phyloP scores from a whole-genome alignment of 2,888 invertebrate species.

The Latrodectus elegans region DNA sequence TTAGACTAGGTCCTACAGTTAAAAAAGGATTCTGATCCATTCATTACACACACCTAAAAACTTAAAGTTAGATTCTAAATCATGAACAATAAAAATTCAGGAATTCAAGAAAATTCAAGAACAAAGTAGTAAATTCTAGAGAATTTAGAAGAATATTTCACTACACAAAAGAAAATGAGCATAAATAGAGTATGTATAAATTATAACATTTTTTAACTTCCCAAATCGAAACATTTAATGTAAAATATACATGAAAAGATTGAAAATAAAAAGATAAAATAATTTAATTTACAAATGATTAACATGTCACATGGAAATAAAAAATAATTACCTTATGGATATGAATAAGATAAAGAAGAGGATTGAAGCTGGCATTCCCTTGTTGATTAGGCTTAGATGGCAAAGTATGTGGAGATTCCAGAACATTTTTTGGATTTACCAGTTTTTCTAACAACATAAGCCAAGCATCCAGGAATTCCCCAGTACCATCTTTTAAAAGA shows the following conservation, averaged over 20 bases:
- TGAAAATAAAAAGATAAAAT: background rate
- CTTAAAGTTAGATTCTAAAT: too few species aligned
- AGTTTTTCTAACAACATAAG: slow-evolving; percentile 86
- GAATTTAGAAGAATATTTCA: too few species aligned
- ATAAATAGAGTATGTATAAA: too few species aligned
- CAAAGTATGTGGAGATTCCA: slow-evolving; percentile 86
- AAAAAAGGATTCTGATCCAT: too few species aligned
- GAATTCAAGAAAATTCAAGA: too few species aligned
- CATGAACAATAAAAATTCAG: too few species aligned
- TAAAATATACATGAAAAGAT: background rate
- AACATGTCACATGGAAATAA: background rate
- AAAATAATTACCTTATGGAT: slow-evolving; percentile 80
- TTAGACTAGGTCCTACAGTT: too few species aligned
- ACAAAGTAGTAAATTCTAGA: too few species aligned
- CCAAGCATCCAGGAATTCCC: slow-evolving; percentile 89
- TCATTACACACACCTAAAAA: too few species aligned
- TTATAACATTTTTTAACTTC: background rate
- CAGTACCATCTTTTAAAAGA: slow-evolving; percentile 80
- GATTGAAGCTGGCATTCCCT: slow-evolving; percentile 77
- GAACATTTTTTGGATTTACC: slow-evolving; percentile 86
- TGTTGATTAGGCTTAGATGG: slow-evolving; percentile 75
- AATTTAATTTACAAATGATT: too few species aligned
- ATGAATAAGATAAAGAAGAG: slow-evolving; percentile 83
- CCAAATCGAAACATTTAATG: background rate
- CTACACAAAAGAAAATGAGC: too few species aligned